Base-by-base conservation (phyloP, 2,113 vertebrate genomes). In the Ciconia maguari region DNA sequence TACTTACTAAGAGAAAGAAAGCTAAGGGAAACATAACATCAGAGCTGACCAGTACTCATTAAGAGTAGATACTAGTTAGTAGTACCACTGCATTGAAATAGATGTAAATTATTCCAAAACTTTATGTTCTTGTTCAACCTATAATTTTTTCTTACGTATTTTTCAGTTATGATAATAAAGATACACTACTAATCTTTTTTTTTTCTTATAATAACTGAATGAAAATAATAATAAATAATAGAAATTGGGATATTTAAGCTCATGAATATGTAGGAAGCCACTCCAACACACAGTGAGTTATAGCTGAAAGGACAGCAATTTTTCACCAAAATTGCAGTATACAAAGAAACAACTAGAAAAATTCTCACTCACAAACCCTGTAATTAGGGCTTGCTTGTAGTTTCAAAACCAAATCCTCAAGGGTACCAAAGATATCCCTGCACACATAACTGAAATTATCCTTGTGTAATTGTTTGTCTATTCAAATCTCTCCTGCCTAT, bases 351-450 rank as follows among this genome's bases (percentile, higher is more conserved):
- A 95, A 68, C 13, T 46, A 75, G n/a, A 64, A 87, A 82, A 84
- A 71, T 15, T 87, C 36, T 94, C 16, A 64, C 44, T 86, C 86
- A 51, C 25, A 77, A 66, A 92, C 46, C 2, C 4, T 75, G 5
- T 79, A 95, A 91, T 89, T 89, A 96, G 52, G 17, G 34, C 42
- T 95, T 93, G 17, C 69, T 71, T 65, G 18, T 85, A 85, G 70
- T 38, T 87, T 70, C 22, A 83, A 92, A 94, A 5, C 11, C 29
- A 84, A 38, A 91, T 79, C 32, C 74, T 87, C n/a, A 7, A 71
- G 66, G 55, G 34, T 79, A 89, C n/a, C 27, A 68, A 68, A 84
- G 77, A 75, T 48, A 85, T 22, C 22, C 3, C 34, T 95, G 49
- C 11, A 27, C 7, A 64, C 0, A 0, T 84, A 80, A 44, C 21